phyloP scores from a whole-genome alignment of 1,140 invertebrate species.

The Heliconius hewitsoni region DNA sequence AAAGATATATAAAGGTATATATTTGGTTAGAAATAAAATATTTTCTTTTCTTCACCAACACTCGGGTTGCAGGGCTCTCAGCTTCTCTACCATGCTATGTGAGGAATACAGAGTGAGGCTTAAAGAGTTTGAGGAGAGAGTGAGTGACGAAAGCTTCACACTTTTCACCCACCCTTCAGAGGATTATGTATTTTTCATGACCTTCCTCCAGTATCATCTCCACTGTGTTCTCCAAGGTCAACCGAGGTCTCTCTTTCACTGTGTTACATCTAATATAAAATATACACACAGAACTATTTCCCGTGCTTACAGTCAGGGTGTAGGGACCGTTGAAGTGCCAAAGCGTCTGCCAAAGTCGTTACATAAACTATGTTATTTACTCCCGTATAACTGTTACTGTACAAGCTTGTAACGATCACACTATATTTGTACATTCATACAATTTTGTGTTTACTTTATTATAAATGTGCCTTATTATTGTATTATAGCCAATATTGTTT shows the following conservation, averaged over 20 bases:
- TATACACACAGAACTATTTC: not conserved
- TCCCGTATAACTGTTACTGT: not conserved
- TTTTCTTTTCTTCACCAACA: too few species aligned
- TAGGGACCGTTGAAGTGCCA: not conserved
- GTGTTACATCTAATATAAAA: not conserved
- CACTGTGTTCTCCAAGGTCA: not conserved
- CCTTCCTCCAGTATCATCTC: too few species aligned
- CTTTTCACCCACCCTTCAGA: too few species aligned
- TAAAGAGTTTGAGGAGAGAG: too few species aligned
- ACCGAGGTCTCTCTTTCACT: too few species aligned
- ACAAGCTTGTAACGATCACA: not conserved
- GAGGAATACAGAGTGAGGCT: too few species aligned
- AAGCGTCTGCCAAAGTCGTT: constrained; percentile 6
- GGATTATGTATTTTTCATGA: too few species aligned
- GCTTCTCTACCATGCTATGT: too few species aligned
- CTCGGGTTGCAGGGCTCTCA: too few species aligned
- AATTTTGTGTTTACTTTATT: not conserved
- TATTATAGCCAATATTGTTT: not conserved
- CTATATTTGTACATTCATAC: not conserved
- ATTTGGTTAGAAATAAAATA: too few species aligned
- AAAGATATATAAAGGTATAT: too few species aligned
- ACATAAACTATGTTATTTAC: constrained; percentile 12
- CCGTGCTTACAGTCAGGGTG: not conserved
- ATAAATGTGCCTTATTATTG: not conserved
- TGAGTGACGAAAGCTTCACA: too few species aligned